Base-by-base conservation (phyloP, 2,797 vertebrate genomes). In the Chaetophractus vellerosus region DNA sequence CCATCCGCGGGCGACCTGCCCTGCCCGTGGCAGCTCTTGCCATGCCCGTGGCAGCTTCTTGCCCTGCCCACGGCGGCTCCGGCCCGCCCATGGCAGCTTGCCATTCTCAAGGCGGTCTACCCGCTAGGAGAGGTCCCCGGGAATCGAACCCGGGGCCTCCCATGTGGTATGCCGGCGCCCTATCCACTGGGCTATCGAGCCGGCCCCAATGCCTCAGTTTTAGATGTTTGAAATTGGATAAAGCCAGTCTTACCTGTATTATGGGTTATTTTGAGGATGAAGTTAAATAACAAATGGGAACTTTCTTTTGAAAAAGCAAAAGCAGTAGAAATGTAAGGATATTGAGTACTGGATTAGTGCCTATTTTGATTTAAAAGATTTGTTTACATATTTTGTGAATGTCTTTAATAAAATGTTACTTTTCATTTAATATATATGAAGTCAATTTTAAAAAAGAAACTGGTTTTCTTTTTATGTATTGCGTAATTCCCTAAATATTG, bases 231-330 rank as follows among this genome's bases (percentile, higher is more conserved):
- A 84, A 87, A 87, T 95, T 36, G 66, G 64, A 66, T 89, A 81
- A 96, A 87, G 4, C 2, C 28, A 36, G 23, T 91, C 33, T 90
- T 90, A 74, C 12, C 31, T 94, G 15, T 74, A 6, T 89, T 85
- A 75, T 50, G 38, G 78, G 57, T 88, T 93, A 81, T 50, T 91
- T 50, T 61, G 76, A 89, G 87, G 69, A 33, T 94, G 52, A 92
- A 61, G 9, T 74, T 95, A 87, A 28, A 52, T 95, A 92, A 80
- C 91, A 86, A 75, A 74, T 88, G 50, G 19, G 38, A 95, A 84
- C 71, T 71, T 33, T 92, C 52, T 95, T 69, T 96, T 92, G 63
- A 85, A 91, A 90, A 95, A 61, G 10, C 82, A 68, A 95, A 96
- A 96, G 59, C n/a, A 95, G 9, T 72, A 68, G 80, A 68, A 94